These are phyloP conservation scores for Gnatocerus cornutus DNA, from an alignment of 2,888 invertebrate genomes.

Conservation along the genomic window DNA sequence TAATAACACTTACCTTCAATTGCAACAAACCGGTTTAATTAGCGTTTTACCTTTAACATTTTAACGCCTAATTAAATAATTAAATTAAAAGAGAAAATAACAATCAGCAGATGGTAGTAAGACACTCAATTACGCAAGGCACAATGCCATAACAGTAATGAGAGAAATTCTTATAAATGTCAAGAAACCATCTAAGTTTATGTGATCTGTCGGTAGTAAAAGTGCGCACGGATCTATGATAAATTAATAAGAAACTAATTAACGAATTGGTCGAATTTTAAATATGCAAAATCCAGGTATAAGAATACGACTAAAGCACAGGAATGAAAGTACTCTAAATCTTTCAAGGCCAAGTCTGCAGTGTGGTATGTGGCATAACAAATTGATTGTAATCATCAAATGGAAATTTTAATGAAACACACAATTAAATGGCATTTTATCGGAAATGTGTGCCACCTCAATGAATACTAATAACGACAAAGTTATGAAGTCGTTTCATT, in stretches of 20 bases:
- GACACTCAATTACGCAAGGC: conserved; percentile 3
- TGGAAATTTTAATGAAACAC: conserved; percentile 33
- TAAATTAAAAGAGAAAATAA: conserved; percentile 4
- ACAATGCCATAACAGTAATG: conserved; percentile 11
- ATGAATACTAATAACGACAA: conserved; percentile 2
- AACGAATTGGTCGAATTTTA: background rate
- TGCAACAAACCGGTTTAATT: conserved; percentile 20
- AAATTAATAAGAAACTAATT: background rate
- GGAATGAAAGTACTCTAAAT: conserved; percentile 38
- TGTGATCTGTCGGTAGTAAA: background rate
- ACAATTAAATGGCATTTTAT: conserved; percentile 34
- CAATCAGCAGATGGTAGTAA: conserved; percentile 1
- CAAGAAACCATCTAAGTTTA: conserved; percentile 9
- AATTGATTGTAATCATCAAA: conserved; percentile 37
- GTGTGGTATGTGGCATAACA: conserved; percentile 38
- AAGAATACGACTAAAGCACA: conserved; percentile 26
- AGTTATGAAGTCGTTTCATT: conserved; percentile 8
- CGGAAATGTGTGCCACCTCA: conserved; percentile 17
- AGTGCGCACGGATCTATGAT: background rate
- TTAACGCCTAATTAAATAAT: conserved; percentile 17
- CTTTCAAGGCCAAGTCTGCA: conserved; percentile 40
- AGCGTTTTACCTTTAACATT: conserved; percentile 2
- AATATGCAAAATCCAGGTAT: conserved; percentile 27
- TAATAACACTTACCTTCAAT: conserved; percentile 14
- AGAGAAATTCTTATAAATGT: conserved; percentile 8